A percentile compares a stretch with the other conserved stretches of the same genome.
Evolutionary conservation across 2,797 vertebrate species (phyloP).

Genomic region (Danio albolineatus): DNA sequence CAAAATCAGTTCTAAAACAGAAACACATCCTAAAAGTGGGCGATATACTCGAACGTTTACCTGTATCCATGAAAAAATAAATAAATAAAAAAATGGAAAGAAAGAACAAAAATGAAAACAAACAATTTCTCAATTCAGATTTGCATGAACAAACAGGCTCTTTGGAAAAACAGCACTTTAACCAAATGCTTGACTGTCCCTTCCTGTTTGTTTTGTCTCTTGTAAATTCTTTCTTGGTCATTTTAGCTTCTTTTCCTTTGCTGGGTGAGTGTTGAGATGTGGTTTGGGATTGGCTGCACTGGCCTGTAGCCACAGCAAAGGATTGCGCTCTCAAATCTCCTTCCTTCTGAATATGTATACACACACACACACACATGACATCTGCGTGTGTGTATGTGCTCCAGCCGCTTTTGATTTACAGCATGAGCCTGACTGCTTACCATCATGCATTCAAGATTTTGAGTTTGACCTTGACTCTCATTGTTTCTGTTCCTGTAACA

Average conservation of each 20-base stretch:
- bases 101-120: constrained; percentile 74
- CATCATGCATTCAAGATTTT: constrained; percentile 57
- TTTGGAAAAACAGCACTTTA: constrained; percentile 86
- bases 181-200: constrained; percentile 82
- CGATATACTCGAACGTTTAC: constrained; percentile 77
- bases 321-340: constrained; percentile 71
- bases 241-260: constrained; percentile 80
- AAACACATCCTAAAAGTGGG: constrained; percentile 65
- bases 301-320: constrained; percentile 70
- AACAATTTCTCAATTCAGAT: constrained; percentile 70
- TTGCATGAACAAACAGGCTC: constrained; percentile 82
- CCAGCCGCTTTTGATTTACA: constrained; percentile 62
- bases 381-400: constrained; percentile 57
- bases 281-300: constrained; percentile 71
- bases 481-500: constrained; percentile 57
- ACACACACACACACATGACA: constrained; percentile 43
- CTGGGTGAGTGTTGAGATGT: constrained; percentile 68
- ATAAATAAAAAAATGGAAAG: constrained; percentile 67
- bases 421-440: constrained; percentile 65
- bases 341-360: constrained; percentile 47
- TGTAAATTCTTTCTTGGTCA: constrained; percentile 72
- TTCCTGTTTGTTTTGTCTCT: constrained; percentile 65
- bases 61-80: constrained; percentile 63
- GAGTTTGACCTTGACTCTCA: constrained; percentile 46
- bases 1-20: constrained; percentile 42